Evolutionary conservation across 2,113 vertebrate species (phyloP), one percentile per base, ranked within the genome.

Genomic region (Pimephales promelas): DNA sequence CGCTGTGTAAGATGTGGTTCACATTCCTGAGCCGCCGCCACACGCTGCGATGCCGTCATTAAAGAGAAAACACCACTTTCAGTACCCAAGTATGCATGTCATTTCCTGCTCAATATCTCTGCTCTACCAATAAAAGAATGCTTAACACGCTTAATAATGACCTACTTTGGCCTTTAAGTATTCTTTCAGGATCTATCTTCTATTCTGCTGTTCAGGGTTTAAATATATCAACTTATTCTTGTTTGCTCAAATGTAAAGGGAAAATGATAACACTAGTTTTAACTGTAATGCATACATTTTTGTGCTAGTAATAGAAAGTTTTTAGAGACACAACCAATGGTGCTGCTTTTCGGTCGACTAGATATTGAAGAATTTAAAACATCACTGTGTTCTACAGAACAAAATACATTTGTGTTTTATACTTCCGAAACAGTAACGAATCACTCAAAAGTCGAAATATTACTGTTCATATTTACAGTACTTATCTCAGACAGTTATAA

Each of bases 21-120:
- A n/a, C 79, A 86, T 86, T 83, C 66, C 79, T 64, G 18, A 79
- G 34, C 71, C 75, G 36, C 61, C 47, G 3, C 70, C 26, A 57
- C 81, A 79, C n/a, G 72, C 16, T 59, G 26, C 11, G 66, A 68
- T n/a, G 24, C 36, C 22, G 57, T 47, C 57, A 9, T 83, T 45
- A 83, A 73, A 49, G 75, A 43, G 14, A 10, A 78, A 78, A 68
- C 59, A 49, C n/a, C n/a, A n/a, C 22, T 72, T 45, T 72, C 40
- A 45, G 26, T 7, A 45, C 68, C 24, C 5, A 72, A 72, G 36
- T 14, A 26, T 45, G 40, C 40, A 22, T 72, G 40, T 16, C 11
- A 47, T 72, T 72, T 72, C n/a, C 40, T 26, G n/a, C 11, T 72
- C 68, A 16, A 4, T 40, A 45, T 71, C 11, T 24, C 11, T 14